Evolutionary conservation across 2,888 invertebrate genomes (phyloP), one percentile per base, ranked within the genome.

Genomic region (Drosophila suboccidentalis): DNA sequence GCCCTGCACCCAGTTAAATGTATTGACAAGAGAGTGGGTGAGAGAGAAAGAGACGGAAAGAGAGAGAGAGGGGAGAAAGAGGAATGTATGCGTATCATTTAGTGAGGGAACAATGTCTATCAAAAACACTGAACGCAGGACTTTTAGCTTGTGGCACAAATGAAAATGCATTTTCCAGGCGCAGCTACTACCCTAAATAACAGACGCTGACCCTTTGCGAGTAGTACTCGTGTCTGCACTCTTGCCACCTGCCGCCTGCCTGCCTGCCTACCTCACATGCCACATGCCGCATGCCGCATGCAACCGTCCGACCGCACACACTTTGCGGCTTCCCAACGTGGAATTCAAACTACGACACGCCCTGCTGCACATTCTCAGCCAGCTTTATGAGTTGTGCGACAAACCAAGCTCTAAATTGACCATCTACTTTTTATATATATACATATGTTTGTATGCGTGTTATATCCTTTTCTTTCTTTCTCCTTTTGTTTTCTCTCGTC

Each of bases 281-380:
- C 62, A 79, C 82, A 22, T 87, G 79, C 83, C 66, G 77, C 82
- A 22, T 87, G 79, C 83, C 66, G 77, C 82, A 41, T 87, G 79
- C 83, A 64, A 83, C 87, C n/a, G n/a, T n/a, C n/a, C 89, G 71
- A 83, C 87, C 89, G 71, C 78, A 78, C 69, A 82, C 70, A 87
- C 74, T 87, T 90, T 90, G 87, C 75, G 89, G 87, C 90, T 86
- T 89, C 89, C 75, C 68, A 73, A 53, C 54, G 53, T 32, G 50
- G 66, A 65, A 71, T 5, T 13, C 60, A 43, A 51, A 66, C 75
- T 63, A 41, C 68, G 80, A 70, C 75, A 78, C 76, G 82, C 80
- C 82, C 72, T 63, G 75, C 51, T 85, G 81, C 80, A 89, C 87
- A 87, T 86, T 89, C 87, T 64, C 78, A 75, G 75, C 44, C 80